Evolutionary conservation across 2,888 invertebrate species (phyloP).

Genomic region (Microplitis manilae): DNA sequence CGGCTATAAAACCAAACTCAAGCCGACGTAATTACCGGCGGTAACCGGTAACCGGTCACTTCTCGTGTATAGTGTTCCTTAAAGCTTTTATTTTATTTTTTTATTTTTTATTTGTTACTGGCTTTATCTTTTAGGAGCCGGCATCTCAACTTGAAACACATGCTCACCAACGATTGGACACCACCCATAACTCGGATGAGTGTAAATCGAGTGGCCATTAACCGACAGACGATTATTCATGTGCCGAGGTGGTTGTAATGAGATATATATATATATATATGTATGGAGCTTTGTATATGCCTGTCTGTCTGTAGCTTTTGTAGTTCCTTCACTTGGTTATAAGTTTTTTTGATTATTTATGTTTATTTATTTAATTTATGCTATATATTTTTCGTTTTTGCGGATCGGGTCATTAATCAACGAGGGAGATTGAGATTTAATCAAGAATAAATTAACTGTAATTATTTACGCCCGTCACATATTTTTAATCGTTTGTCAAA

Average conservation of each 20-base stretch:
- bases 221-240: background rate
- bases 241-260: background rate
- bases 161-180: background rate
- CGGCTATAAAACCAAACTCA: background rate
- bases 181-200: background rate
- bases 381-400: too few species aligned
- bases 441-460: too few species aligned
- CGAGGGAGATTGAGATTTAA: too few species aligned
- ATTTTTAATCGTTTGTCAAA: too few species aligned
- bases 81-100: background rate
- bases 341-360: too few species aligned
- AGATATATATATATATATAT: background rate
- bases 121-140: background rate
- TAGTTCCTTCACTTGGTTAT: too few species aligned
- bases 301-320: too few species aligned
- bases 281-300: too few species aligned
- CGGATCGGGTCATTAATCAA: too few species aligned
- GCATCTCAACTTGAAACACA: background rate
- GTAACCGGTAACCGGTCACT: background rate
- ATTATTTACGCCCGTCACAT: too few species aligned
- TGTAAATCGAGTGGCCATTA: conserved; percentile 1
- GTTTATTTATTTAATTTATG: too few species aligned
- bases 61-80: background rate
- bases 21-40: background rate
- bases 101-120: too few species aligned